Evolutionary conservation across 2,888 invertebrate genomes (phyloP).

Genomic region (Criorhina ranunculi): DNA sequence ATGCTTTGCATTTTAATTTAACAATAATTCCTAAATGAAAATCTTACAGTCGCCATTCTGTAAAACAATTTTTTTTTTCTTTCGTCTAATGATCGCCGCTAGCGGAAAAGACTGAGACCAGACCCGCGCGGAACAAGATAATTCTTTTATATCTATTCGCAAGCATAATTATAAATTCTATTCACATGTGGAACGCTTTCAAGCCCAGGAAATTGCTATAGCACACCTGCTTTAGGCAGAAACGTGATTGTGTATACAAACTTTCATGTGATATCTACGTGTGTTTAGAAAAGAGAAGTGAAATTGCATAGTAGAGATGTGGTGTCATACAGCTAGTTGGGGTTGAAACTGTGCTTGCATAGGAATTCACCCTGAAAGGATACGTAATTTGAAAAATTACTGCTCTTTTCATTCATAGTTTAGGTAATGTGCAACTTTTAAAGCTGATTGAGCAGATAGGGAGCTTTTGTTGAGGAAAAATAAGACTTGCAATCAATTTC

Average conservation of each 20-base stretch:
- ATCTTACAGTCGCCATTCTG: neutral
- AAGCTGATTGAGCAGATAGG: neutral
- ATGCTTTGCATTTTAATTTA: neutral
- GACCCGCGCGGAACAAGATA: constrained; percentile 35
- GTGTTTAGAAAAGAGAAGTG: constrained; percentile 9
- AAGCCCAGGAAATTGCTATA: constrained; percentile 51
- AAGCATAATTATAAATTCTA: constrained; percentile 57
- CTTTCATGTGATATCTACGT: neutral
- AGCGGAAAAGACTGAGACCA: constrained; percentile 28
- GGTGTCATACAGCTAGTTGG: constrained; percentile 15
- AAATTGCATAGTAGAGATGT: constrained; percentile 20
- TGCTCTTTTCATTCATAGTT: constrained; percentile 40
- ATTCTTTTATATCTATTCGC: constrained; percentile 38
- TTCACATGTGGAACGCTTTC: constrained; percentile 56
- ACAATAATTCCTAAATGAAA: neutral
- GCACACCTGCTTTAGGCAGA: constrained; percentile 48
- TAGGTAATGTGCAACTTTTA: constrained; percentile 13
- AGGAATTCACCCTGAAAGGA: constrained; percentile 46
- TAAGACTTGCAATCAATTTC: no score
- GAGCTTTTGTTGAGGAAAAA: neutral
- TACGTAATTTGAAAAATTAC: constrained; percentile 40
- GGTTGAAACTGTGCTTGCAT: constrained; percentile 7
- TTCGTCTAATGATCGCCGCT: constrained; percentile 40
- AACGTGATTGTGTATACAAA: neutral
- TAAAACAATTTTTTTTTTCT: constrained; percentile 8